These are phyloP conservation scores for Gambelia wislizenii DNA, from an alignment of 2,797 vertebrate genomes.

Conservation along the genomic window DNA sequence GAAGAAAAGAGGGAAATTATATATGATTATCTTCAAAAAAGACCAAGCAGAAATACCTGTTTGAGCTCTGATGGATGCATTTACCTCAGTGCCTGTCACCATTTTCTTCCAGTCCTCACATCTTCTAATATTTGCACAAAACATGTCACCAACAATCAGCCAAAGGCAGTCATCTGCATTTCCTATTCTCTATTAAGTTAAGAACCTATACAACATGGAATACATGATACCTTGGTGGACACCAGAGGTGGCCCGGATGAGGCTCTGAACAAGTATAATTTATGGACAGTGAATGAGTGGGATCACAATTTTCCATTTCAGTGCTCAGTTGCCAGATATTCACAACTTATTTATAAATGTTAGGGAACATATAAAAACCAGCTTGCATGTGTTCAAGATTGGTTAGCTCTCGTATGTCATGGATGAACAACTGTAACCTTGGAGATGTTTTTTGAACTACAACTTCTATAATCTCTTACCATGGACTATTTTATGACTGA, in stretches of 20 bases:
- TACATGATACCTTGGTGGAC: neutral
- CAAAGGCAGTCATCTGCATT: neutral
- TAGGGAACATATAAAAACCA: neutral
- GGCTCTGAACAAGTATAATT: neutral
- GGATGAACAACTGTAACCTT: too few relatives aligned
- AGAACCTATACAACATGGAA: neutral
- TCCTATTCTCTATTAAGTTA: neutral
- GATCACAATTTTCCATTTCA: neutral
- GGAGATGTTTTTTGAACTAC: too few relatives aligned
- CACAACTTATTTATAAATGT: neutral
- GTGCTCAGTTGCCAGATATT: neutral
- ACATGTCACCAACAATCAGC: neutral
- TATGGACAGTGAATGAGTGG: neutral
- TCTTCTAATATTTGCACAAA: neutral
- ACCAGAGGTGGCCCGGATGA: neutral
- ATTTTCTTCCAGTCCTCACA: neutral
- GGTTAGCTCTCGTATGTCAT: neutral
- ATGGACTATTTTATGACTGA: neutral
- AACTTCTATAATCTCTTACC: neutral
- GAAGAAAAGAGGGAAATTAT: constrained; percentile 64
- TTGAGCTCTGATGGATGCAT: neutral
- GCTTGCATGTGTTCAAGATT: too few relatives aligned
- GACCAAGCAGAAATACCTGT: neutral
- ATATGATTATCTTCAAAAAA: constrained; percentile 18
- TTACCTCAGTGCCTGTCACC: neutral